Evolutionary conservation across 2,797 vertebrate genomes (phyloP), one percentile per base, ranked within the genome.

Genomic region (Onychomys leucogaster): DNA sequence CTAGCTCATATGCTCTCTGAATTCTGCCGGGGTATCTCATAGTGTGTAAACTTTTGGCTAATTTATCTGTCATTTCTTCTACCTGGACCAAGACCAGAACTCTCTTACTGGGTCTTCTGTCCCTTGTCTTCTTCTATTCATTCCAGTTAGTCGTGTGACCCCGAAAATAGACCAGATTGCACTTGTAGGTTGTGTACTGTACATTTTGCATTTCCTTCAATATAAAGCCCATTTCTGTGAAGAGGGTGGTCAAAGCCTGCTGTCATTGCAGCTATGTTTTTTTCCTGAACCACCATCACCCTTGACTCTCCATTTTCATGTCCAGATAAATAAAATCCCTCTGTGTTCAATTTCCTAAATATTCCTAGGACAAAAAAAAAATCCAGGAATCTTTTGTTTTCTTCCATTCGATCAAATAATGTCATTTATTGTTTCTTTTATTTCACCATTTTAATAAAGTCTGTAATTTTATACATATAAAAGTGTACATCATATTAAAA

Each of bases 61-160:
- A 43, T 86, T 78, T 55, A n/a, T 5, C 13, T 87, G 65, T 63
- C 14, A 57, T 71, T 76, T 29, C 29, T 90, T 5, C 52, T 41
- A 69, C 59, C 0, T 85, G 77, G 25, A 89, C 3, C 19, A 34
- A 14, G 13, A 46, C 7, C n/a, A 5, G 73, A 43, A 0, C 13
- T 92, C 93, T 84, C 21, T 83, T 80, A 76, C 49, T 83, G 41
- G 6, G 89, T 86, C 77, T 11, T 71, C 12, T 71, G 11, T 3
- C 61, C 67, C n/a, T 29, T 76, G 7, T 63, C 61, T 17, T 93
- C 87, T 32, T 16, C 13, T 83, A 57, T 34, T 49, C 34, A 76
- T 19, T 76, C 9, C 9, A 57, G 69, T 95, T 91, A 89, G 32
- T 41, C 63, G 57, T 29, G 27, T 96, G 29, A 77, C 55, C 78